Conservation (phyloP, 2,113 vertebrate genomes). For the Crotalus horridus region DNA sequence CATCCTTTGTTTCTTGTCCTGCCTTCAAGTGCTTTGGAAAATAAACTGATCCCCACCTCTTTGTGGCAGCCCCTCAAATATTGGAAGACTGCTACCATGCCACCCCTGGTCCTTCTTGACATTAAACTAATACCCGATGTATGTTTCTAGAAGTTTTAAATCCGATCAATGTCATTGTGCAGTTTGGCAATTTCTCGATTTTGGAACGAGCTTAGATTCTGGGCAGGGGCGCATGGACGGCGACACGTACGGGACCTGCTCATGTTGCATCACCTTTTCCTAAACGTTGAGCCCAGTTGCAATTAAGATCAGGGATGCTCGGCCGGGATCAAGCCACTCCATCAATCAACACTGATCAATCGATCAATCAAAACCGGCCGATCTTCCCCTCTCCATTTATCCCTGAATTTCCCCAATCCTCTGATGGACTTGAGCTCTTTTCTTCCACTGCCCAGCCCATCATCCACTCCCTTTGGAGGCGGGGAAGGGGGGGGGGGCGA, state of each 20-base stretch:
- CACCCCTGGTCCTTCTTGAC: too few relatives aligned
- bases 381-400: not conserved
- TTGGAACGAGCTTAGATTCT: not conserved
- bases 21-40: too few relatives aligned
- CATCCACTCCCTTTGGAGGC: not conserved
- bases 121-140: too few relatives aligned
- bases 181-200: not conserved
- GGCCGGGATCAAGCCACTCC: not conserved
- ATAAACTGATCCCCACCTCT: too few relatives aligned
- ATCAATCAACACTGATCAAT: not conserved
- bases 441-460: not conserved
- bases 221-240: not conserved
- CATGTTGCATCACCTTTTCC: not conserved
- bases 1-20: too few relatives aligned
- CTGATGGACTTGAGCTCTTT: not conserved
- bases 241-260: not conserved
- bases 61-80: too few relatives aligned
- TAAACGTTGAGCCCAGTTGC: not conserved
- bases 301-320: not conserved
- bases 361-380: not conserved
- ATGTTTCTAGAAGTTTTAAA: not conserved
- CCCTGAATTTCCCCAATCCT: not conserved
- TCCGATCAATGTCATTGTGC: not conserved
- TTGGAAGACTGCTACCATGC: too few relatives aligned
- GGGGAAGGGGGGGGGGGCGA: too few relatives aligned